phyloP scores from a whole-genome alignment of 2,888 invertebrate species.

The Diadromus collaris region DNA sequence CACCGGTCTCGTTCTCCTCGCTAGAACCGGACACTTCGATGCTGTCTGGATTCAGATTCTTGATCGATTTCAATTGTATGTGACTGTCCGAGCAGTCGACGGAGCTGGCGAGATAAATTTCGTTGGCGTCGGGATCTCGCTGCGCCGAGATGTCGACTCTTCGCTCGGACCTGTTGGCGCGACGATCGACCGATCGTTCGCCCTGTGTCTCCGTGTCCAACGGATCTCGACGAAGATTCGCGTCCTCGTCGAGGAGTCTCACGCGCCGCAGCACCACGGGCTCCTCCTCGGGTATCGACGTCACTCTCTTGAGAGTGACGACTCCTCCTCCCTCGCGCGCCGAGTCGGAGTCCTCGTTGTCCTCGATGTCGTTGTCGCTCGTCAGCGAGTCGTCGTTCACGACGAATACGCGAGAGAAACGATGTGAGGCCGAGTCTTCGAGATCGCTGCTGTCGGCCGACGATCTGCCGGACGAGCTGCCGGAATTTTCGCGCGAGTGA shows the following conservation, averaged over 20 bases:
- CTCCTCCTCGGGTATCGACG: constrained; percentile 68
- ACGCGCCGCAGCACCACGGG: constrained; percentile 75
- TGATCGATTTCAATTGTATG: constrained; percentile 76
- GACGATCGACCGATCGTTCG: constrained; percentile 30
- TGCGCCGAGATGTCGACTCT: constrained; percentile 56
- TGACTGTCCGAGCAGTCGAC: constrained; percentile 73
- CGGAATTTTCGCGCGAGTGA: constrained; percentile 73
- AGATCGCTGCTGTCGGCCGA: constrained; percentile 78
- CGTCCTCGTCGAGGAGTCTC: constrained; percentile 72
- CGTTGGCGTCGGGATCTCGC: constrained; percentile 66
- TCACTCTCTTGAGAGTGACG: constrained; percentile 71
- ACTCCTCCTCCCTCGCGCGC: constrained; percentile 67
- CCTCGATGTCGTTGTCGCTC: constrained; percentile 77
- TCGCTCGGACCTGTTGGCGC: constrained; percentile 44
- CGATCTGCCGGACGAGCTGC: constrained; percentile 77
- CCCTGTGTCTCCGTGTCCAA: constrained; percentile 40
- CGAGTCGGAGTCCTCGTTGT: constrained; percentile 73
- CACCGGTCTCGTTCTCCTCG: background rate
- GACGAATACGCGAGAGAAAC: constrained; percentile 79
- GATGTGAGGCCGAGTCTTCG: constrained; percentile 76
- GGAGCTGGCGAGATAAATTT: constrained; percentile 76
- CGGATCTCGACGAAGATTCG: constrained; percentile 37
- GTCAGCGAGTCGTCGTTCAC: constrained; percentile 78
- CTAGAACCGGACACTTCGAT: constrained; percentile 57
- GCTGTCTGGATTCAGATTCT: constrained; percentile 74